Evolutionary conservation across 2,113 vertebrate genomes (phyloP).

Genomic region (Neolamprologus toae): DNA sequence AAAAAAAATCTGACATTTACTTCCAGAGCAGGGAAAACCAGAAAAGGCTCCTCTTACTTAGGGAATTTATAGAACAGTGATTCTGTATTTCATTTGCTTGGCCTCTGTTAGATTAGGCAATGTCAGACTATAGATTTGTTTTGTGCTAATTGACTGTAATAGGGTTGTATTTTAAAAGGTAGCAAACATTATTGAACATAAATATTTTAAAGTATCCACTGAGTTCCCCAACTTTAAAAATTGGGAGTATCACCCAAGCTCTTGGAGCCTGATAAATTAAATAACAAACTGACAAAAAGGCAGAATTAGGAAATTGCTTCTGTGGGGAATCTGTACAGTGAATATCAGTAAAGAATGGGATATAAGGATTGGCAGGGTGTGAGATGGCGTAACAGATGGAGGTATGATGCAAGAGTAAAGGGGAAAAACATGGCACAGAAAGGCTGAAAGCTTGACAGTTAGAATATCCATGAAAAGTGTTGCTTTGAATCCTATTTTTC

Average conservation of each 20-base stretch:
- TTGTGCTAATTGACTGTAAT: background rate
- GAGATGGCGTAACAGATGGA: conserved; percentile 1
- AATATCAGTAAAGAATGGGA: background rate
- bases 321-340: background rate
- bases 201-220: background rate
- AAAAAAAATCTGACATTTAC: background rate
- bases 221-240: background rate
- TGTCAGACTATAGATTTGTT: background rate
- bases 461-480: background rate
- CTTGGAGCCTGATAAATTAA: background rate
- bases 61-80: background rate
- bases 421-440: background rate
- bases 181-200: background rate
- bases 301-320: background rate
- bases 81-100: background rate
- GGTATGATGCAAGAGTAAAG: background rate
- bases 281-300: background rate
- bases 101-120: background rate
- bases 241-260: background rate
- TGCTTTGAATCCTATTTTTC: conserved; percentile 2
- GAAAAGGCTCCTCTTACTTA: background rate
- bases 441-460: background rate
- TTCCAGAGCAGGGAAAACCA: background rate
- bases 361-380: background rate
- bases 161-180: background rate